Base-by-base conservation (phyloP, 2,797 vertebrate species). In the Acrossocheilus wenchowensis region DNA sequence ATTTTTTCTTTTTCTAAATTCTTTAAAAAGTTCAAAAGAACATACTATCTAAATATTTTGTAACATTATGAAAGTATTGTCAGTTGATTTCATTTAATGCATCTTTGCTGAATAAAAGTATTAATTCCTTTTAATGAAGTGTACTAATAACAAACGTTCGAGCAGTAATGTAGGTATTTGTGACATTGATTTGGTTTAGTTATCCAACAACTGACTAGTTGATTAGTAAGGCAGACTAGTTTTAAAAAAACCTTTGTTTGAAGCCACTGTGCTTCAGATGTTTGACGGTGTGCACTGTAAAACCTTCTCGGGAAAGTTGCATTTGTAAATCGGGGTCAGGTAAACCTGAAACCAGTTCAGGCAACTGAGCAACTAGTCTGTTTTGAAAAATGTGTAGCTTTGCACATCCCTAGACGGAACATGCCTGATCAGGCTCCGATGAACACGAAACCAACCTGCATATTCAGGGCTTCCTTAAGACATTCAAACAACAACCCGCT, bases 191-290 rank as follows among this genome's bases (percentile, higher is more conserved):
- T 75, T 21, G 26, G 8, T 5, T 50, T 93, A 93, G 94, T 93
- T 91, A 92, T 91, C 90, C 66, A 84, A 43, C 86, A 88, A 90
- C 89, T 26, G 88, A 91, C 91, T 50, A n/a, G 62, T 92, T 86
- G 36, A 91, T 52, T 48, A 26, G 6, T 50, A 19, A 45, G 12
- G n/a, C 6, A 4, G 43, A 48, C 43, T 30, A 12, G 0, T 73
- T 41, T 41, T 6, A 52, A 52, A 52, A 52, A 50, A 52, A 17
- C 6, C 21, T 23, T 19, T 50, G 43, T 30, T 74, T 17, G 26
- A 19, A 17, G 43, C 11, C 73, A 34, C 73, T 50, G 74, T 23
- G 30, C 52, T 57, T 52, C 30, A 39, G 19, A 23, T 41, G 50
- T 78, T 15, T 23, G 77, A 17, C 23, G 39, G 54, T 26, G 50